Evolutionary conservation across 2,113 vertebrate species (phyloP).

Genomic region (Semnornis frantzii): DNA sequence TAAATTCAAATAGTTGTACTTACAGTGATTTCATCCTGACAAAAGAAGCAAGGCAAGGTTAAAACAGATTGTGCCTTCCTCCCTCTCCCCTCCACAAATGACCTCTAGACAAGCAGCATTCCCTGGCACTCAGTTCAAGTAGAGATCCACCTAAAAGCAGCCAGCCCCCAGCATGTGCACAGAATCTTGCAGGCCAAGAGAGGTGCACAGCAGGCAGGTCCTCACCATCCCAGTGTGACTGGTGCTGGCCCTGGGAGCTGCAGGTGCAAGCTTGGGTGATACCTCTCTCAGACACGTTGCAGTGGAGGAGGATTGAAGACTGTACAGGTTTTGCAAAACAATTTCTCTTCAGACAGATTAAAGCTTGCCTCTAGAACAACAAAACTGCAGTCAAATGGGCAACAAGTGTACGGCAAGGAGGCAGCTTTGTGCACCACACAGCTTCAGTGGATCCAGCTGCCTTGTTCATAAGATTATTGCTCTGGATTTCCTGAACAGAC

Average conservation of each 20-base stretch:
- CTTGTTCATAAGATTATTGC: background rate
- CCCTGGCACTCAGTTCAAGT: rapidly evolving
- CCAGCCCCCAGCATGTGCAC: rapidly evolving
- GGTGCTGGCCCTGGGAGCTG: background rate
- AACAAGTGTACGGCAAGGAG: background rate
- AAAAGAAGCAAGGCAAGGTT: background rate
- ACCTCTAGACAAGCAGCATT: background rate
- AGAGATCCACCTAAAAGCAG: background rate
- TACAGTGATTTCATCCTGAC: background rate
- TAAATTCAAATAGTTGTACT: background rate
- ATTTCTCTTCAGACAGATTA: background rate
- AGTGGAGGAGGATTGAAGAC: background rate
- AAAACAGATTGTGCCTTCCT: background rate
- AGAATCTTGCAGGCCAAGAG: background rate
- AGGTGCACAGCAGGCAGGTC: background rate
- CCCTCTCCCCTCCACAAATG: background rate
- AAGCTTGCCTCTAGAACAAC: background rate
- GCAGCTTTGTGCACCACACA: background rate
- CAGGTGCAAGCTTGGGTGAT: background rate
- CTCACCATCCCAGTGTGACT: rapidly evolving
- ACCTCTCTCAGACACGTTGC: background rate
- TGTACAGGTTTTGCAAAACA: background rate
- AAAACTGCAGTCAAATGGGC: background rate
- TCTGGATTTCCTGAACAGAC: background rate
- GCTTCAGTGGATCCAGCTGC: background rate